Percentiles rank a stretch among this genome's conserved stretches.
These are phyloP conservation scores for Corythornis leucogaster DNA, from an alignment of 2,797 vertebrate species.

Conservation along the genomic window DNA sequence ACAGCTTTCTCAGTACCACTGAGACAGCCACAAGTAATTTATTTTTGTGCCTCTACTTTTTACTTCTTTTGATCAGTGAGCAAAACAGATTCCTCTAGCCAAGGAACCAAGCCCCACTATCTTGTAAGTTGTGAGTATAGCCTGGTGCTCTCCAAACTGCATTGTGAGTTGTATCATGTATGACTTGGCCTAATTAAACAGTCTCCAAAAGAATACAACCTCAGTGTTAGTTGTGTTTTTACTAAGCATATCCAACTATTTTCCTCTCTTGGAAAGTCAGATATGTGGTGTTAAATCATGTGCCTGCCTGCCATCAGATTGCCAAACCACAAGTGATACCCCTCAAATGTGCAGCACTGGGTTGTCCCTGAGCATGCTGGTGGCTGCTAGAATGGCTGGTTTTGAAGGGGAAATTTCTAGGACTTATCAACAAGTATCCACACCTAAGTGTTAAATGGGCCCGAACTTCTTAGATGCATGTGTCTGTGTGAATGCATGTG, in stretches of 20 bases:
- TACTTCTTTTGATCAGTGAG: background rate
- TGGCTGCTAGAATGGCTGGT: background rate
- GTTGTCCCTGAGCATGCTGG: background rate
- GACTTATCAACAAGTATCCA: background rate
- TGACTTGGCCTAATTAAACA: slow-evolving; percentile 39
- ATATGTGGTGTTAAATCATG: slow-evolving; percentile 7
- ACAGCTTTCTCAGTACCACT: background rate
- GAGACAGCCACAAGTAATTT: background rate
- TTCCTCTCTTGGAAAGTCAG: slow-evolving; percentile 22
- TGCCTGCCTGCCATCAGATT: background rate
- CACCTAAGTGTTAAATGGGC: background rate
- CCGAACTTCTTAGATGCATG: background rate
- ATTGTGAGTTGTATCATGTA: background rate
- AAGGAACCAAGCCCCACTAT: background rate
- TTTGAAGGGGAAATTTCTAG: background rate
- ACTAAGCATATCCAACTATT: slow-evolving; percentile 10
- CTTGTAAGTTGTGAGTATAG: background rate
- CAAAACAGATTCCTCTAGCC: background rate
- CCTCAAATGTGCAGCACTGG: background rate
- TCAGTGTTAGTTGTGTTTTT: background rate
- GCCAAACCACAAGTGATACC: background rate
- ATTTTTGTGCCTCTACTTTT: slow-evolving; percentile 12
- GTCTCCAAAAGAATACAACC: background rate
- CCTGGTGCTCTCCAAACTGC: background rate
- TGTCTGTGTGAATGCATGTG: background rate